Conservation (phyloP, 2,113 vertebrate genomes). For the Thermophis baileyi region DNA sequence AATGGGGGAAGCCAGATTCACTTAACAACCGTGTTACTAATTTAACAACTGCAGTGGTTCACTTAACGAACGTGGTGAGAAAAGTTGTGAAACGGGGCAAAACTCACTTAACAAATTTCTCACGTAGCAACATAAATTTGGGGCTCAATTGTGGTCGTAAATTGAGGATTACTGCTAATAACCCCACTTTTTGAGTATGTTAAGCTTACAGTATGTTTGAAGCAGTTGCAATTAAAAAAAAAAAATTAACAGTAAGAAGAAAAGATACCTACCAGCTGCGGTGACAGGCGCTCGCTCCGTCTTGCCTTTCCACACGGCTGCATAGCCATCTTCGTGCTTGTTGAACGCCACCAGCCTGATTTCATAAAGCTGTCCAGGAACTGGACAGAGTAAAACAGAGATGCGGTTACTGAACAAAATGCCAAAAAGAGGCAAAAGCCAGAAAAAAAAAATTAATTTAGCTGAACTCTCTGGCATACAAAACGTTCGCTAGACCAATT, state of each 20-base stretch:
- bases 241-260: neutral
- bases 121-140: no score
- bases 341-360: slow-evolving; percentile 90
- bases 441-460: neutral
- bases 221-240: neutral
- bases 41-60: no score
- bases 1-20: no score
- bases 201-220: neutral
- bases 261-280: slow-evolving; percentile 62
- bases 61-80: no score
- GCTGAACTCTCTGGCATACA: no score
- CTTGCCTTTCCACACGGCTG: slow-evolving; percentile 90
- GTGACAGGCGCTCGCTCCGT: slow-evolving; percentile 77
- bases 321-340: slow-evolving; percentile 87
- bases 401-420: neutral
- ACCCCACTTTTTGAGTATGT: neutral
- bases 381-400: slow-evolving; percentile 64
- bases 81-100: no score
- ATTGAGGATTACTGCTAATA: no score
- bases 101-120: no score
- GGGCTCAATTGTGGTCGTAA: no score
- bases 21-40: no score
- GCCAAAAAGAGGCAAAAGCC: neutral
- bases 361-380: slow-evolving; percentile 85
- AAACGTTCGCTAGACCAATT: no score